These are phyloP conservation scores for Pelobates cultripes DNA, from an alignment of 2,797 vertebrate species.

Conservation along the genomic window DNA sequence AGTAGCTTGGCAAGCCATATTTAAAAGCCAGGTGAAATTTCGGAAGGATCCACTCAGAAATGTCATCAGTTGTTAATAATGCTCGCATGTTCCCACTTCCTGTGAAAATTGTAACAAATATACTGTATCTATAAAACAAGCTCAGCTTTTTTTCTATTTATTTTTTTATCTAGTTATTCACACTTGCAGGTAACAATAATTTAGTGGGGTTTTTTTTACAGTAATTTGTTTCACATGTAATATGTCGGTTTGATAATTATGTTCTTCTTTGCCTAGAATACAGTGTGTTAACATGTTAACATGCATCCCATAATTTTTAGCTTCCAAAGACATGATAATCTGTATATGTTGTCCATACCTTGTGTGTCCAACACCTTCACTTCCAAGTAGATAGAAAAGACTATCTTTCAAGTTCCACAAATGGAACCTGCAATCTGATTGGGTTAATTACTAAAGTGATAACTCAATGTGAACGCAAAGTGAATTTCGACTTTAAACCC, in stretches of 20 bases:
- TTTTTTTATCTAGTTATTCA: constrained; percentile 17
- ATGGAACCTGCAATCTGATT: too few relatives aligned
- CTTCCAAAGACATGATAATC: too few relatives aligned
- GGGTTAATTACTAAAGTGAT: too few relatives aligned
- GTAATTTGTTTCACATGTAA: constrained; percentile 31
- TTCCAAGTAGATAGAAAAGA: too few relatives aligned
- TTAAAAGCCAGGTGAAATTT: constrained; percentile 20
- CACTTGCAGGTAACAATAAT: constrained; percentile 28
- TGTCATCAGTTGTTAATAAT: constrained; percentile 52
- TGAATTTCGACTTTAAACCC: too few relatives aligned
- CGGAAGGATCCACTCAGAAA: constrained; percentile 26
- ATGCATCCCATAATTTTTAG: too few relatives aligned
- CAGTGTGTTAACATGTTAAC: too few relatives aligned
- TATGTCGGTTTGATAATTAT: constrained; percentile 43
- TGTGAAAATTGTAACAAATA: constrained; percentile 9
- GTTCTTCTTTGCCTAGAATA: neutral
- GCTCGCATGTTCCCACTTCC: constrained; percentile 10
- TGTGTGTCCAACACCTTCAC: too few relatives aligned
- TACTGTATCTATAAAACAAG: neutral
- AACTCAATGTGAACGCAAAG: too few relatives aligned
- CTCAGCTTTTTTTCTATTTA: neutral
- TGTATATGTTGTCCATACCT: too few relatives aligned
- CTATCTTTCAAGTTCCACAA: too few relatives aligned
- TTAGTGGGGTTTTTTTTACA: constrained; percentile 32
- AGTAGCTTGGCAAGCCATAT: constrained; percentile 10